phyloP scores from a whole-genome alignment of 2,888 invertebrate species.

The Tupiocoris notatus region DNA sequence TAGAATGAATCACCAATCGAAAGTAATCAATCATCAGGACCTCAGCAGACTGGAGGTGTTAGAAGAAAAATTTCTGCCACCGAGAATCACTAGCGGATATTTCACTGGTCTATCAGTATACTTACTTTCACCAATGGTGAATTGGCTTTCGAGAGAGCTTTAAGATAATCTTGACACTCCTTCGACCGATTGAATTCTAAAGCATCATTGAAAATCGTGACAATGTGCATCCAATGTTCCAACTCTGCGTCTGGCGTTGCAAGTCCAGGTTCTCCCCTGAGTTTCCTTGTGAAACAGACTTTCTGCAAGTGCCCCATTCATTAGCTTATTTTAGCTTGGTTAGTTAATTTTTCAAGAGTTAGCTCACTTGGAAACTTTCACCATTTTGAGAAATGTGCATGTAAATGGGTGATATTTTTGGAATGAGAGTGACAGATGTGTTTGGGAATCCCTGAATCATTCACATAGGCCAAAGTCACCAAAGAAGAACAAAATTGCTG shows the following conservation, averaged over 20 bases:
- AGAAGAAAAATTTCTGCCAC: too few species aligned
- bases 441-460: too few species aligned
- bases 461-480: not conserved
- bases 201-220: slow-evolving; percentile 35
- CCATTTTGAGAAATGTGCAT: too few species aligned
- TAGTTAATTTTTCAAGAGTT: too few species aligned
- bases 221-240: slow-evolving; percentile 35
- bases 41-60: too few species aligned
- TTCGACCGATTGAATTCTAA: slow-evolving; percentile 28
- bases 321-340: too few species aligned
- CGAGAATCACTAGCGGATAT: too few species aligned
- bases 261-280: slow-evolving; percentile 27
- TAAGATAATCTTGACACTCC: slow-evolving; percentile 23
- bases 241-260: slow-evolving; percentile 33
- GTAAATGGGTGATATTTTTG: too few species aligned
- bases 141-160: slow-evolving; percentile 18
- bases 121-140: slow-evolving; percentile 30
- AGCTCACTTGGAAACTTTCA: too few species aligned
- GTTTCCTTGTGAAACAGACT: slow-evolving; percentile 34
- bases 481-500: not conserved
- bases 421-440: too few species aligned
- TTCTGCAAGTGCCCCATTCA: slow-evolving; percentile 25
- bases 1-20: too few species aligned
- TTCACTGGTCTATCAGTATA: not conserved
- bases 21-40: not conserved